Percentiles rank a stretch among this genome's conserved stretches.
These are phyloP conservation scores for Hirtodrosophila alboralis DNA, from an alignment of 2,888 invertebrate genomes.

Conservation along the genomic window DNA sequence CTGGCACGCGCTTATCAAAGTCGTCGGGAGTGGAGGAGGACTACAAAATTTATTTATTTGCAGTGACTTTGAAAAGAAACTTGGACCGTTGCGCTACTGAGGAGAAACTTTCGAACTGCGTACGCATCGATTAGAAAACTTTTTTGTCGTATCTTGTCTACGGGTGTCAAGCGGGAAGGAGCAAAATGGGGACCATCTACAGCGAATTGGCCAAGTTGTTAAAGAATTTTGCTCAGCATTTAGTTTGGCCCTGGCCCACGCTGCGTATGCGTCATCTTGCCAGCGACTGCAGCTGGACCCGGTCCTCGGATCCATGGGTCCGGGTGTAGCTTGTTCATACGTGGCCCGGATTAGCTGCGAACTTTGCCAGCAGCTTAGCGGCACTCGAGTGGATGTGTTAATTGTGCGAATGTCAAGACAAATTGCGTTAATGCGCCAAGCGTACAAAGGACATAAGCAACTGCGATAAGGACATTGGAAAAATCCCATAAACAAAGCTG, in stretches of 20 bases:
- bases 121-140: conserved; percentile 78
- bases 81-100: conserved; percentile 55
- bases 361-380: conserved; percentile 66
- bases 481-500: conserved; percentile 61
- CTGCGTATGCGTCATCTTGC: conserved; percentile 62
- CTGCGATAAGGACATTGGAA: conserved; percentile 11
- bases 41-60: conserved; percentile 74
- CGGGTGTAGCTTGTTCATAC: conserved; percentile 19
- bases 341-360: conserved; percentile 63
- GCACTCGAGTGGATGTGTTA: conserved; percentile 74
- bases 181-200: conserved; percentile 2
- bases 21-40: conserved; percentile 25
- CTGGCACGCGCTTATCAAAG: conserved; percentile 67
- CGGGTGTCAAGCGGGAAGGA: background rate
- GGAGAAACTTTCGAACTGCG: conserved; percentile 72
- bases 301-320: background rate
- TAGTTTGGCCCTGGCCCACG: conserved; percentile 31
- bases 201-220: conserved; percentile 71
- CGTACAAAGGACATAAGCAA: conserved; percentile 36
- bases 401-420: conserved; percentile 81
- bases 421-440: conserved; percentile 79
- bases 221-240: conserved; percentile 73
- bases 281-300: conserved; percentile 7
- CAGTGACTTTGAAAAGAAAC: conserved; percentile 78
- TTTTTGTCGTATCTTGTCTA: conserved; percentile 70